Base-by-base conservation (phyloP, 2,113 vertebrate species). In the Strigops habroptila region DNA sequence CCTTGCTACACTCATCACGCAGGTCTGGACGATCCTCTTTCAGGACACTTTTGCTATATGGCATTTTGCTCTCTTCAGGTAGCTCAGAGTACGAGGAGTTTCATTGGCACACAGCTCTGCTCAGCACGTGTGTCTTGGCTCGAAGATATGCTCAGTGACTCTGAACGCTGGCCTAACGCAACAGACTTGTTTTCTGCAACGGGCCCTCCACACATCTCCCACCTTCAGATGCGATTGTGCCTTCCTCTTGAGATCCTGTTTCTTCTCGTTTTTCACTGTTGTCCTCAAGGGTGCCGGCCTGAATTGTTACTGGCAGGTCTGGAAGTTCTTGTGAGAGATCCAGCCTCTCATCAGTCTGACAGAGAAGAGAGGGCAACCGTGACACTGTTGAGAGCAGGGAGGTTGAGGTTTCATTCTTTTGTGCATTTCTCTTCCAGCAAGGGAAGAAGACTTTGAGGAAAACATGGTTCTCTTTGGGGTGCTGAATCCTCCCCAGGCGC, bases 31-130 rank as follows among this genome's bases (percentile, higher is more conserved):
- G 82, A 19, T 96, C 97, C 46, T 97, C 98, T 30, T 98, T 98
- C 55, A 99, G 94, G 62, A 98, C 92, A 79, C 98, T 98, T 4
- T 98, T 98, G 79, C 98, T 98, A 80, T 97, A 98, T 9, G 97
- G 96, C 59, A 97, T 82, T 35, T 96, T 57, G 89, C 96, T 92
- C 17, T 96, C 97, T 52, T 97, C 97, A 7, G 92, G 85, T 44
- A 95, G 86, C 4, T 85, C 1, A 19, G 81, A 70, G 78, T 86
- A 52, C 41, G n/a, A n/a, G n/a, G n/a, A n/a, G n/a, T n/a, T n/a
- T n/a, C n/a, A n/a, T n/a, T n/a, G n/a, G n/a, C n/a, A n/a, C n/a
- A n/a, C n/a, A n/a, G n/a, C n/a, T n/a, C n/a, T n/a, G n/a, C n/a
- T n/a, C n/a, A n/a, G n/a, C n/a, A n/a, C n/a, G n/a, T n/a, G n/a